A percentile compares a stretch with the other conserved stretches of the same genome.
Evolutionary conservation across 2,888 invertebrate genomes (phyloP).

Genomic region (Drosophila setosimentum): DNA sequence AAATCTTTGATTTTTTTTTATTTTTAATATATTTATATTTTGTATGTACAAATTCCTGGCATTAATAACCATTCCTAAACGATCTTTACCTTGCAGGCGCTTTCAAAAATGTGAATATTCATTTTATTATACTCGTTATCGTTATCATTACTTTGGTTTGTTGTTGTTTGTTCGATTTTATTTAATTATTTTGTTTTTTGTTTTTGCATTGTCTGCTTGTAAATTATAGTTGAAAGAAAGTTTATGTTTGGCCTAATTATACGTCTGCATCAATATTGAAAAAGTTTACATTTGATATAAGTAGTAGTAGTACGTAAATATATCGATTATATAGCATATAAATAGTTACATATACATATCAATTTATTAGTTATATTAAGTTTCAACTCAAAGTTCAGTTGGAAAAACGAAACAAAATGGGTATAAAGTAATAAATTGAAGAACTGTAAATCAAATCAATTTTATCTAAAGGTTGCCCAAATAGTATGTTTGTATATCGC

Average conservation of each 20-base stretch:
- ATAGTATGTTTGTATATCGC: slow-evolving; percentile 32
- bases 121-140: slow-evolving; percentile 33
- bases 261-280: slow-evolving; percentile 70
- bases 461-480: slow-evolving; percentile 51
- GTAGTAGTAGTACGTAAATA: slow-evolving; percentile 42
- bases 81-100: slow-evolving; percentile 49
- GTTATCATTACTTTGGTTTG: slow-evolving; percentile 66
- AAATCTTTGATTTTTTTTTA: slow-evolving; percentile 15
- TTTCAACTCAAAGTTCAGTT: slow-evolving; percentile 39
- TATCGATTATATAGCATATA: slow-evolving; percentile 60
- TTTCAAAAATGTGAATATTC: slow-evolving; percentile 30
- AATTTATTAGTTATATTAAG: slow-evolving; percentile 25
- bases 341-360: slow-evolving; percentile 30
- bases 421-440: slow-evolving; percentile 33
- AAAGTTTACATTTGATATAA: slow-evolving; percentile 63
- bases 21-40: slow-evolving; percentile 8
- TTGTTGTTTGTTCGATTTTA: slow-evolving; percentile 58
- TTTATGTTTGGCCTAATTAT: slow-evolving; percentile 73
- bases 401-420: slow-evolving; percentile 13
- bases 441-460: slow-evolving; percentile 39
- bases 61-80: slow-evolving; percentile 18
- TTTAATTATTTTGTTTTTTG: slow-evolving; percentile 14
- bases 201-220: slow-evolving; percentile 26
- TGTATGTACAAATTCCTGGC: slow-evolving; percentile 37
- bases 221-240: slow-evolving; percentile 65